Conservation (phyloP, 2,888 invertebrate species). For the Adelphocoris suturalis region DNA sequence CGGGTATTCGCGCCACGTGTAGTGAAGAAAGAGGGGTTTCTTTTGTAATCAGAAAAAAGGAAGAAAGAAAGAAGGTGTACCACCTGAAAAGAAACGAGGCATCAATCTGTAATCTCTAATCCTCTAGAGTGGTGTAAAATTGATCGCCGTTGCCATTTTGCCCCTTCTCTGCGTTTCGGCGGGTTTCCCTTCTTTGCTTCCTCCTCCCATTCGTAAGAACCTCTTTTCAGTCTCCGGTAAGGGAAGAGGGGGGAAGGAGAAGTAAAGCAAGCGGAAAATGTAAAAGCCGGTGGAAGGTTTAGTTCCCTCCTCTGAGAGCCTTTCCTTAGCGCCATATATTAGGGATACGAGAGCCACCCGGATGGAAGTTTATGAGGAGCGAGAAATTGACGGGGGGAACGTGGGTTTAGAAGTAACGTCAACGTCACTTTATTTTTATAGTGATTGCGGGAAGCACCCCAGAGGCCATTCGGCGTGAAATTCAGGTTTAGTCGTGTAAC, state of each 20-base stretch:
- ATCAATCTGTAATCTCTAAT: conserved; percentile 39
- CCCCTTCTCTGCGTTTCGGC: background rate
- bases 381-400: conserved; percentile 7
- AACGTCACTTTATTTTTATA: background rate
- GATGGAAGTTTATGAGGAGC: conserved; percentile 11
- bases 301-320: background rate
- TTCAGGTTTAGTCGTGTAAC: too few species aligned
- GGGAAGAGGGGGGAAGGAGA: background rate
- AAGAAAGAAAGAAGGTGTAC: conserved; percentile 6
- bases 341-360: background rate
- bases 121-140: conserved; percentile 42
- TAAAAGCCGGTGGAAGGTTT: conserved; percentile 18
- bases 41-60: background rate
- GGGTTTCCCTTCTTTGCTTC: background rate
- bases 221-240: background rate
- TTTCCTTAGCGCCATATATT: conserved; percentile 1
- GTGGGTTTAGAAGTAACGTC: background rate
- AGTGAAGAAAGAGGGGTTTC: background rate
- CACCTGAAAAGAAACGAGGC: conserved; percentile 2
- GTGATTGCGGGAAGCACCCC: background rate
- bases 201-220: background rate
- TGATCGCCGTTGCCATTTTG: conserved; percentile 16
- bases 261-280: conserved; percentile 28
- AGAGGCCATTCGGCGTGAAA: too few species aligned
- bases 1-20: background rate